Conservation (phyloP, 2,888 invertebrate species). For the Leptinotarsa haldemani region DNA sequence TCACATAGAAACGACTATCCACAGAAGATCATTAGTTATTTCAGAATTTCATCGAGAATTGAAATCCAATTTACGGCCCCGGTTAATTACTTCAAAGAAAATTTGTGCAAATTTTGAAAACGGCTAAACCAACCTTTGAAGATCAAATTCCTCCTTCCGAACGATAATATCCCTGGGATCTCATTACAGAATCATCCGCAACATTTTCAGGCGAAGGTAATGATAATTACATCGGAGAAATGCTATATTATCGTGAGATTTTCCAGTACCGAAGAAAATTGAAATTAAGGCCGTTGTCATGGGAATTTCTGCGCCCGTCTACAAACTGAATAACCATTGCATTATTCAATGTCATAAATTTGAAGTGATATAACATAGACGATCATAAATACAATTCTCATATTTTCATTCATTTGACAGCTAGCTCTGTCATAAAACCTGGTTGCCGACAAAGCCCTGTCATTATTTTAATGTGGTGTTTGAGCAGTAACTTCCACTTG, state of each 20-base stretch:
- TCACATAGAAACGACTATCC: too few relatives aligned
- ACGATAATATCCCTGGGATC: not conserved
- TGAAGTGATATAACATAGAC: not conserved
- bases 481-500: not conserved
- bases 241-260: not conserved
- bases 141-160: not conserved
- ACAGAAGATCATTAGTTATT: too few relatives aligned
- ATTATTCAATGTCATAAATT: conserved; percentile 3
- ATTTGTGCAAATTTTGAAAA: too few relatives aligned
- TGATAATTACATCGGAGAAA: conserved; percentile 8
- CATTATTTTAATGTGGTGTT: conserved; percentile 11
- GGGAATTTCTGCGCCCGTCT: not conserved
- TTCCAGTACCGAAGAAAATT: not conserved
- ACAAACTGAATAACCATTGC: not conserved
- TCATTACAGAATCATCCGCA: not conserved
- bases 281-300: not conserved
- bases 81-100: too few relatives aligned
- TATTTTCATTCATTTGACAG: conserved; percentile 15
- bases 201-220: not conserved
- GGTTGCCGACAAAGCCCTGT: conserved; percentile 12
- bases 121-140: too few relatives aligned
- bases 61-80: too few relatives aligned
- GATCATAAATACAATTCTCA: conserved; percentile 3
- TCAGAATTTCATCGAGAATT: too few relatives aligned
- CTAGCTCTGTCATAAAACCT: conserved; percentile 8